Percentiles rank a stretch among this genome's conserved stretches.
These are phyloP conservation scores for Clinocottus analis DNA, from an alignment of 2,113 vertebrate genomes.

Conservation along the genomic window DNA sequence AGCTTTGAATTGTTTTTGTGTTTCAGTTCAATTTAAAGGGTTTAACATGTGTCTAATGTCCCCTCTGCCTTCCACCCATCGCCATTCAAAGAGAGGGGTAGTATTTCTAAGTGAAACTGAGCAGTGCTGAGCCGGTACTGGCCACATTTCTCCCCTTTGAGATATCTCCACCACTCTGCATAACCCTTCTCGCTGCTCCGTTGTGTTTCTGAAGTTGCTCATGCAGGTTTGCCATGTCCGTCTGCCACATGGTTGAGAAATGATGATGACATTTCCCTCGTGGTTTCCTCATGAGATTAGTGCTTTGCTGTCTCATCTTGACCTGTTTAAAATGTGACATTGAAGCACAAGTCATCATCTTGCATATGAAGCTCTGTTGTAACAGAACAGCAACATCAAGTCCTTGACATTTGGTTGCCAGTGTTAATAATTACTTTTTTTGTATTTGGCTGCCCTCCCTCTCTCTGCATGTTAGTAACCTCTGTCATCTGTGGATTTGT, in stretches of 20 bases:
- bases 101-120: not conserved
- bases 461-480: not conserved
- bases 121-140: not conserved
- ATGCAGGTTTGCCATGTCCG: not conserved
- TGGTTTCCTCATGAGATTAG: slow-evolving; percentile 55
- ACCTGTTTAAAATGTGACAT: slow-evolving; percentile 37
- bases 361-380: not conserved
- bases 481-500: not conserved
- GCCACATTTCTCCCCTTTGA: not conserved
- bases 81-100: not conserved
- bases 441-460: not conserved
- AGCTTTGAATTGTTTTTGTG: slow-evolving; percentile 2
- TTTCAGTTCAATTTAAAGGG: not conserved
- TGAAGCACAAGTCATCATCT: slow-evolving; percentile 33
- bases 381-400: not conserved
- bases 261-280: slow-evolving; percentile 59
- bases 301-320: slow-evolving; percentile 12
- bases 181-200: not conserved
- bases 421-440: slow-evolving; percentile 32
- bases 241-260: slow-evolving; percentile 49
- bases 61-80: not conserved
- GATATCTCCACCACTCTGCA: not conserved
- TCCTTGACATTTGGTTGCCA: slow-evolving; percentile 32
- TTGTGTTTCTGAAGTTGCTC: slow-evolving; percentile 9
- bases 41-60: not conserved